Evolutionary conservation across 1,140 invertebrate species (phyloP).

Genomic region (Phocides pigmalion): DNA sequence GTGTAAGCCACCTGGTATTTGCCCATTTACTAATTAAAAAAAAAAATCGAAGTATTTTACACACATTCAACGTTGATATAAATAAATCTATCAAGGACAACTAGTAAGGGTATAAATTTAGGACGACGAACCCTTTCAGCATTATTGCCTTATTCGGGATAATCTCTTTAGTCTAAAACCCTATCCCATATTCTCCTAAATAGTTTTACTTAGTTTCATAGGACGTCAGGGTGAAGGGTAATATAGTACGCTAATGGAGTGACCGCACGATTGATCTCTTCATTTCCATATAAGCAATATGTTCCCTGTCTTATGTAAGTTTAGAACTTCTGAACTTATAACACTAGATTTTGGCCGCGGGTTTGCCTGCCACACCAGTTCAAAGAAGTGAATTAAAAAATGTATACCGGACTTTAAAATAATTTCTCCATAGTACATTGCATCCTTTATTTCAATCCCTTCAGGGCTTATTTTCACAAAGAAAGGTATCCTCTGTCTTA

Average conservation of each 20-base stretch:
- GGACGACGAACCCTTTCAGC: background rate
- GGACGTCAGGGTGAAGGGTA: background rate
- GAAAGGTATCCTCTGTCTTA: too few species aligned
- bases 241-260: constrained; percentile 5
- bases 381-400: too few species aligned
- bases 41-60: too few species aligned
- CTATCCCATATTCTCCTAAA: constrained; percentile 10
- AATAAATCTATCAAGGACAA: background rate
- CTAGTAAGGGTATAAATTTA: background rate
- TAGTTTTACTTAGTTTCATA: constrained; percentile 17
- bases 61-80: background rate
- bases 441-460: too few species aligned
- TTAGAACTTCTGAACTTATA: too few species aligned
- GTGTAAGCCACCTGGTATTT: too few species aligned
- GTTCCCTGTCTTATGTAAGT: background rate
- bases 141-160: constrained; percentile 16
- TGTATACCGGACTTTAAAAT: too few species aligned
- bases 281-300: background rate
- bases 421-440: too few species aligned
- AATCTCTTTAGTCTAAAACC: constrained; percentile 14
- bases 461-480: too few species aligned
- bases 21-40: too few species aligned
- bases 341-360: too few species aligned
- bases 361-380: too few species aligned
- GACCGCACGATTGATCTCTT: constrained; percentile 11